Conservation (phyloP, 2,113 vertebrate species). For the Amphiprion percula region DNA sequence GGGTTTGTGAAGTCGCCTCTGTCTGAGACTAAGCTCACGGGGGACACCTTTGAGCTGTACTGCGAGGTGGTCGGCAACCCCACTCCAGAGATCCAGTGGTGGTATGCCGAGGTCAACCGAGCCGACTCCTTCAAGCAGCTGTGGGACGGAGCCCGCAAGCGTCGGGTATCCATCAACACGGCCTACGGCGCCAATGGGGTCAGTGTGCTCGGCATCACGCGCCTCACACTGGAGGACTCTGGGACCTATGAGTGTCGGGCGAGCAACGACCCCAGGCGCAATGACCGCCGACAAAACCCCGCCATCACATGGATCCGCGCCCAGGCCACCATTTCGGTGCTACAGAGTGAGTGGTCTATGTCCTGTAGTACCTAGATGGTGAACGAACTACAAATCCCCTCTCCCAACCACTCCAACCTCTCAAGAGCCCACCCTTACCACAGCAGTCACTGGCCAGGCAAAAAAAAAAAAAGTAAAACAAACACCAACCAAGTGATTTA, state of each 20-base stretch:
- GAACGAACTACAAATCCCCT: conserved; percentile 80
- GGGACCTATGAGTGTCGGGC: conserved; percentile 99
- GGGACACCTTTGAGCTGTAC: conserved; percentile 99
- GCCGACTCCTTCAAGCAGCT: conserved; percentile 99
- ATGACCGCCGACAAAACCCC: conserved; percentile 98
- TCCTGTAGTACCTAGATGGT: conserved; percentile 91
- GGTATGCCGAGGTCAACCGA: conserved; percentile 98
- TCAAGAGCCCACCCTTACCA: conserved; percentile 30
- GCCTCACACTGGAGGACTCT: conserved; percentile 96
- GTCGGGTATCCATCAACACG: conserved; percentile 95
- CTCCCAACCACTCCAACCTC: conserved; percentile 59
- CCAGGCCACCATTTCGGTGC: conserved; percentile 98
- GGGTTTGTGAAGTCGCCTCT: conserved; percentile 99
- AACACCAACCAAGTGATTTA: conserved; percentile 28
- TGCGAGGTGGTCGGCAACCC: conserved; percentile 98
- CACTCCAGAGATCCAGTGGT: conserved; percentile 99
- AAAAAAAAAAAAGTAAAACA: conserved; percentile 54
- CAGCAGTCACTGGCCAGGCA: conserved; percentile 32
- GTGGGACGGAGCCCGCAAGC: conserved; percentile 96
- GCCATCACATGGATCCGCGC: conserved; percentile 99
- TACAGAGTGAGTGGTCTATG: conserved; percentile 98
- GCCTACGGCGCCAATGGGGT: conserved; percentile 96
- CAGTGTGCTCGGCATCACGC: conserved; percentile 96
- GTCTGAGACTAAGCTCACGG: conserved; percentile 99
- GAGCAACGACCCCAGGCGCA: conserved; percentile 98